phyloP scores from a whole-genome alignment of 2,113 vertebrate genomes.

The Choloepus hoffmanni region DNA sequence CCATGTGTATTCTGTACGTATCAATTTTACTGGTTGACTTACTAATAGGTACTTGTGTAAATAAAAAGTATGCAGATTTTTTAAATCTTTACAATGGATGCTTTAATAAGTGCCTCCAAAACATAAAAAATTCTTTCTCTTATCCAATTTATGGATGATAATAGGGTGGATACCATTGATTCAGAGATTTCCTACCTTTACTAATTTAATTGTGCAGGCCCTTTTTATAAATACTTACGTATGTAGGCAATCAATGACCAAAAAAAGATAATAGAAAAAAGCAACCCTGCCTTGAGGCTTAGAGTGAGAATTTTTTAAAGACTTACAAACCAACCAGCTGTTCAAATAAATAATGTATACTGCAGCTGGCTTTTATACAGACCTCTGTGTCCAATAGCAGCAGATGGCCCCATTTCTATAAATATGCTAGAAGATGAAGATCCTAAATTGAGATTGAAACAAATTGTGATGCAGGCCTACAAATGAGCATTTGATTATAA shows the following conservation, averaged over 20 bases:
- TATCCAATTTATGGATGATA: background rate
- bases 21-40: background rate
- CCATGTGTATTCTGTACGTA: background rate
- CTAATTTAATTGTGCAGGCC: slow-evolving; percentile 38
- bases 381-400: slow-evolving; percentile 55
- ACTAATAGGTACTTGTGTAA: background rate
- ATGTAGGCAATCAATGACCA: slow-evolving; percentile 40
- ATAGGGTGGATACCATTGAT: background rate
- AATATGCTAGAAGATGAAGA: slow-evolving; percentile 54
- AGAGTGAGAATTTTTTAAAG: slow-evolving; percentile 52
- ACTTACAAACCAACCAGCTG: slow-evolving; percentile 74
- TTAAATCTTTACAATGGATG: background rate
- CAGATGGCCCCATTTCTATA: slow-evolving; percentile 77
- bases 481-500: slow-evolving; percentile 44
- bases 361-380: slow-evolving; percentile 70
- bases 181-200: background rate
- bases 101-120: slow-evolving; percentile 1
- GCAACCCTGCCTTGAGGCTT: background rate
- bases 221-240: slow-evolving; percentile 26
- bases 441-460: slow-evolving; percentile 62
- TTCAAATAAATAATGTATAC: slow-evolving; percentile 77
- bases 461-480: slow-evolving; percentile 42
- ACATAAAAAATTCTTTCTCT: background rate
- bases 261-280: slow-evolving; percentile 49
- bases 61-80: background rate